Conservation (phyloP, 2,888 invertebrate genomes). For the Troides oblongomaculatus region DNA sequence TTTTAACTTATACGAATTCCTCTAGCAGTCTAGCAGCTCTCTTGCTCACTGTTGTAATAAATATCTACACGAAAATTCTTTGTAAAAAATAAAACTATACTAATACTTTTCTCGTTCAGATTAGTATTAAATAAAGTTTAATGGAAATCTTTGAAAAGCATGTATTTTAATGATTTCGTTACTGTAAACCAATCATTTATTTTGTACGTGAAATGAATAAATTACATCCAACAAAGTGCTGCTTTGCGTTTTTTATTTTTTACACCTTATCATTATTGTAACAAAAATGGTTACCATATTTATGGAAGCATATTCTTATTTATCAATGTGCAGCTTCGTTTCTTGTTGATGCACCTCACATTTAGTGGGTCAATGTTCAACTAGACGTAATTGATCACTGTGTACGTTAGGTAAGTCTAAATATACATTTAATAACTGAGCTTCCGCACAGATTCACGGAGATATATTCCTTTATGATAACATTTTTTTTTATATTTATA, state of each 20-base stretch:
- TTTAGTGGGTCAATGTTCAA: conserved; percentile 27
- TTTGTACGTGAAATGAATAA: too few species aligned
- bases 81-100: too few species aligned
- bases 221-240: neutral
- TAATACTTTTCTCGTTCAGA: too few species aligned
- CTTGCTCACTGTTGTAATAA: neutral
- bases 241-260: neutral
- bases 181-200: too few species aligned
- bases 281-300: neutral
- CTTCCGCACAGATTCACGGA: conserved; percentile 1
- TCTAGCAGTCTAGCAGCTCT: neutral
- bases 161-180: too few species aligned
- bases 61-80: neutral
- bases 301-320: conserved; percentile 7
- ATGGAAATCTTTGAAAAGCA: too few species aligned
- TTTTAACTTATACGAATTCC: neutral
- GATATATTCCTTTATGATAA: neutral
- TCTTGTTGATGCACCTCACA: conserved; percentile 10
- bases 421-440: conserved; percentile 16
- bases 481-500: neutral
- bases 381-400: conserved; percentile 19
- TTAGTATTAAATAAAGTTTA: too few species aligned
- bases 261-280: neutral
- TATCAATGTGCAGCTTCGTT: conserved; percentile 8
- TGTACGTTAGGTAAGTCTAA: conserved; percentile 11